Conservation (phyloP, 2,797 vertebrate genomes). For the Muscicapa striata region DNA sequence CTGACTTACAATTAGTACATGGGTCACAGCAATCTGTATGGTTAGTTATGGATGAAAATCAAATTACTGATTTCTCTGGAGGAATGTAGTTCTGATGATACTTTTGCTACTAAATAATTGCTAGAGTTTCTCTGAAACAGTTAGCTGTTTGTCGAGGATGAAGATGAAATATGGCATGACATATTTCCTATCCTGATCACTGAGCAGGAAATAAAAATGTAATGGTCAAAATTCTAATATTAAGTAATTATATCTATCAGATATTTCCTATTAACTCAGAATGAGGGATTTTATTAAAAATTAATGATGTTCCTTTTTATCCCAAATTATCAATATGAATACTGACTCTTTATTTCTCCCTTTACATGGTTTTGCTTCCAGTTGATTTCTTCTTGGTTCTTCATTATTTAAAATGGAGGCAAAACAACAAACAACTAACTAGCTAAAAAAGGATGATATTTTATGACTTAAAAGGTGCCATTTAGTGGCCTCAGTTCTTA, state of each 20-base stretch:
- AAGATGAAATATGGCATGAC: neutral
- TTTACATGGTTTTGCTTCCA: neutral
- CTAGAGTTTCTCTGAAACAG: neutral
- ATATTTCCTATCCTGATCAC: neutral
- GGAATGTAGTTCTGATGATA: neutral
- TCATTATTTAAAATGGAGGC: neutral
- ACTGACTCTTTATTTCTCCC: neutral
- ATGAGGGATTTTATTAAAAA: neutral
- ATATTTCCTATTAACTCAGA: neutral
- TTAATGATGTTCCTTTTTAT: neutral
- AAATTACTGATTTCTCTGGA: constrained; percentile 36
- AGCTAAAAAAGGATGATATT: neutral
- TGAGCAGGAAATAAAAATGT: neutral
- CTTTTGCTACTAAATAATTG: constrained; percentile 34
- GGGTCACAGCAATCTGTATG: neutral
- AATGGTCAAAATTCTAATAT: neutral
- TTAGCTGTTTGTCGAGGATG: neutral
- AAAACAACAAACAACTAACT: neutral
- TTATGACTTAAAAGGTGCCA: neutral
- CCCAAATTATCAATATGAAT: neutral
- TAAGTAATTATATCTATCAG: neutral
- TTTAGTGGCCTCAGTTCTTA: neutral
- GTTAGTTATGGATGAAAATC: constrained; percentile 51
- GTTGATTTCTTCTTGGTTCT: neutral
- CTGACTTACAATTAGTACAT: neutral